Evolutionary conservation across 2,888 invertebrate species (phyloP), one percentile per base, ranked within the genome.

Genomic region (Pollenia amentaria): DNA sequence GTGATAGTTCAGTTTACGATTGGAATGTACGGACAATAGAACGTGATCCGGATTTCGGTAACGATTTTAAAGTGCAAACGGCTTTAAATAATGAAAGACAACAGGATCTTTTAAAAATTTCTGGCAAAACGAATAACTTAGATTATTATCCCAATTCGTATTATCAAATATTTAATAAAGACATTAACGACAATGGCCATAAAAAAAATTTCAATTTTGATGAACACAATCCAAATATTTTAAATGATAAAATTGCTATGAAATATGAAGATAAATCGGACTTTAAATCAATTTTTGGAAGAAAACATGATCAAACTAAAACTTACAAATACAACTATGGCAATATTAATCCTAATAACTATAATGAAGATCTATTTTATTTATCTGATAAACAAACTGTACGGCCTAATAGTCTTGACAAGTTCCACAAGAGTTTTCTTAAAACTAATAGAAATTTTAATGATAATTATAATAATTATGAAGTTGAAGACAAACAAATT

Each of bases 1-100:
- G 91, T 70, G 91, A 90, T 62, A 91, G 90, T 87, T 89, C 91
- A 67, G 89, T 89, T 67, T 92, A 90, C 83, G 89, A 90, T 88
- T 91, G 91, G 81, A 89, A 91, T 79, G 69, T 92, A 72, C 89
- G 88, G 70, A 91, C 92, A 10, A 48, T 91, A 51, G 91, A 92
- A 85, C 88, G 89, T 73, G 89, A 90, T 7, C 89, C 88, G 46
- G 90, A 91, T 46, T 91, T 91, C 78, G 89, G 89, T 55, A 89
- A 91, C 85, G 90, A 90, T 77, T 88, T 91, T n/a, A 91, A 91
- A 44, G 85, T 90, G 21, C 89, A 90, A 48, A 89, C 91, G 38
- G 90, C 90, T 87, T 86, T 91, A 2, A 90, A 87, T 69, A 89
- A 90, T 3, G 91, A 92, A 70, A 48, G 90, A 64, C 86, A 88